Conservation (phyloP, 1,140 invertebrate genomes). For the Mylabris phalerata region DNA sequence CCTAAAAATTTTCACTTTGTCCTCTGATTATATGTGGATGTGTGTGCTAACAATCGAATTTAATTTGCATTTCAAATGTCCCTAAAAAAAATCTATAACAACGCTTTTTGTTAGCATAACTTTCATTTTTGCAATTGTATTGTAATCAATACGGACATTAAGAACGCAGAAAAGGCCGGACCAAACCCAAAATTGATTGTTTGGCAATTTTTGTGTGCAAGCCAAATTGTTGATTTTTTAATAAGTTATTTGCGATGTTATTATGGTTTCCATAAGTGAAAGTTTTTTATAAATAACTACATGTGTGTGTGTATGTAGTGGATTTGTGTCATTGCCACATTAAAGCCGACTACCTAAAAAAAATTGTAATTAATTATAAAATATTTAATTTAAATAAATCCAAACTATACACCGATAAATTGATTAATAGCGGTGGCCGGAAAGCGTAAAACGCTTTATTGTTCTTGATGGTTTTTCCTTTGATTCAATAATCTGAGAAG, state of each 20-base stretch:
- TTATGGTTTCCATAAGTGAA: neutral
- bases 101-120: too few species aligned
- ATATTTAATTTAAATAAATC: too few species aligned
- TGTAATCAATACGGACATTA: too few species aligned
- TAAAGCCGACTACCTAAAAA: neutral
- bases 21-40: too few species aligned
- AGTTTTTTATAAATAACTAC: neutral
- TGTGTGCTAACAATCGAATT: too few species aligned
- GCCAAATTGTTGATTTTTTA: neutral
- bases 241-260: too few species aligned
- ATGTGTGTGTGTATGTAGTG: neutral
- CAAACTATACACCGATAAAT: too few species aligned
- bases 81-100: too few species aligned
- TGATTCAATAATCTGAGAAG: conserved; percentile 5
- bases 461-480: neutral
- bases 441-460: conserved; percentile 5
- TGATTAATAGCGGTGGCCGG: neutral
- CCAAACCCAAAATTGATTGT: neutral
- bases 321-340: conserved; percentile 14
- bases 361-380: too few species aligned
- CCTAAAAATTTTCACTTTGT: conserved; percentile 6
- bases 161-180: too few species aligned
- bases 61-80: too few species aligned
- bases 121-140: too few species aligned
- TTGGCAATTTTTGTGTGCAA: neutral